These are phyloP conservation scores for Orthosia incerta DNA, from an alignment of 2,888 invertebrate species.

Conservation along the genomic window DNA sequence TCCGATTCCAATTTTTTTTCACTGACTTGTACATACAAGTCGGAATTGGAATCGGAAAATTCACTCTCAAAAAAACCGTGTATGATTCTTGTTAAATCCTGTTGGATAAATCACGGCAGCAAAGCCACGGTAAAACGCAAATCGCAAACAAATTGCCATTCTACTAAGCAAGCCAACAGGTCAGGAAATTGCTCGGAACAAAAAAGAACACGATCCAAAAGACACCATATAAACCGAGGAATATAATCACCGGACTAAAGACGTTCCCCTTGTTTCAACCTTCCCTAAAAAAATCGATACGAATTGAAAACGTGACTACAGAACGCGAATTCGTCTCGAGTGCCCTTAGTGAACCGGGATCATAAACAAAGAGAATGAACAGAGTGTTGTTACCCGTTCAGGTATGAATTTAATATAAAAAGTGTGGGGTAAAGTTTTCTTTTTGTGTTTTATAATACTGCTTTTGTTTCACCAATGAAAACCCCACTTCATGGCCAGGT, in stretches of 20 bases:
- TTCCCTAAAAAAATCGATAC: conserved; percentile 52
- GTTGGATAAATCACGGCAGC: neutral
- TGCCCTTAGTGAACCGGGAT: conserved; percentile 72
- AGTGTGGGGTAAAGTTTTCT: no score
- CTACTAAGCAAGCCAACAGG: neutral
- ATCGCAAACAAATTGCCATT: neutral
- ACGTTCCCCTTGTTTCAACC: conserved; percentile 16
- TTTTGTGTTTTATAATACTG: no score
- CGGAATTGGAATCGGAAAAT: no score
- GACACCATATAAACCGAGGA: conserved; percentile 13
- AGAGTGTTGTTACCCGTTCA: neutral
- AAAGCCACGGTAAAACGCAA: neutral
- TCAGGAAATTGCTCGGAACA: conserved; percentile 14
- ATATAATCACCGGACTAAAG: conserved; percentile 22
- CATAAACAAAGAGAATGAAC: conserved; percentile 47
- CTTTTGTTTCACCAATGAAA: no score
- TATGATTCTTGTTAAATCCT: neutral
- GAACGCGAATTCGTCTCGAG: conserved; percentile 69
- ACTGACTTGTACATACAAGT: no score
- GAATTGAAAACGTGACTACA: conserved; percentile 63
- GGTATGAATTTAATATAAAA: no score
- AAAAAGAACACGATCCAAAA: conserved; percentile 10
- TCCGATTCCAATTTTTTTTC: no score
- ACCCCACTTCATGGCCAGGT: no score
- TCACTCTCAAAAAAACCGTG: no score